Base-by-base conservation (phyloP, 2,113 vertebrate species). In the Coptodon rendalli region DNA sequence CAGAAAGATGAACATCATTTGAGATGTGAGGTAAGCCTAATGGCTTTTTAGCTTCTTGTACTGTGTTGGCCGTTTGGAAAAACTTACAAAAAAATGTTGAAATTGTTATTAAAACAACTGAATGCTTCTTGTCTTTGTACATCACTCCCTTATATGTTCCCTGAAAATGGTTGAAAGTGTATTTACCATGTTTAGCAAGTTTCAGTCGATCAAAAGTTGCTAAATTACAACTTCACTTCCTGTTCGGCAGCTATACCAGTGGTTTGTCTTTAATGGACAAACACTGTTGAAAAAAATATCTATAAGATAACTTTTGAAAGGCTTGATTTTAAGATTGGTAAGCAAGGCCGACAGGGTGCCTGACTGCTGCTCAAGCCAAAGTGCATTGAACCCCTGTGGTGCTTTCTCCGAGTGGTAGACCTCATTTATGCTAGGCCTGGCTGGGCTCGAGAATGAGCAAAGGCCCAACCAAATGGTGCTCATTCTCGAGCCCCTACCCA, bases 251-350 rank as follows among this genome's bases (percentile, higher is more conserved):
- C 12, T 71, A 16, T 22, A 71, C 31, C 16, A 1, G 0, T 63
- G 0, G 59, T 19, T 63, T 63, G 3, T 19, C 31, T 63, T 63
- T 63, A 63, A 63, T n/a, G 59, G 31, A 7, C 59, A 63, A 36
- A 63, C 59, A 63, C 3, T 34, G 16, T 1, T 14, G 2, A 57
- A 57, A 27, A 27, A 29, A 59, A 9, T 31, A 59, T 34, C 1
- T 38, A 24, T 40, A 24, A 40, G 63, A 40, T 40, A 68, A 68
- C 38, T 0, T 71, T 71, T 71, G 12, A 24, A 43, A 27, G 7
- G 66, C 38, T 71, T 0, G 7, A 71, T 24, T 27, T 43, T 43
- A 22, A 38, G 61, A 0, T 38, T 38, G 29, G 29, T 38, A 66
- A 66, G 4, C 19, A 61, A 10, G 57, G 29, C 14, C 2, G 8